Percentiles rank a stretch among this genome's conserved stretches.
phyloP scores from a whole-genome alignment of 2,113 vertebrate species.

The Sinosuthora webbiana region DNA sequence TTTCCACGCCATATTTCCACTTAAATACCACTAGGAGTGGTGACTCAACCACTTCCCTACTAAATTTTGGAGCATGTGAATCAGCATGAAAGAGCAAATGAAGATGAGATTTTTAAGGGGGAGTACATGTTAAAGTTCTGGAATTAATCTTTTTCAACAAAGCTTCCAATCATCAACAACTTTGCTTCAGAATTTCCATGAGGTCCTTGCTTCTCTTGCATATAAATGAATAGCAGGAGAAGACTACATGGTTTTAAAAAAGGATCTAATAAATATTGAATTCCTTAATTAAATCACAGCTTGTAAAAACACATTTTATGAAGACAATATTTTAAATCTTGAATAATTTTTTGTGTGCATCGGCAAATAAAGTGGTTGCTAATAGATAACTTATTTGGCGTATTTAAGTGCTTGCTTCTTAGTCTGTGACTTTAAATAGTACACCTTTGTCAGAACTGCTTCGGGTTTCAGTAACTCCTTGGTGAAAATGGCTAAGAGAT shows the following conservation, averaged over 20 bases:
- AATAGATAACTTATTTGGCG: neutral
- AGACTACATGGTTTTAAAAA: neutral
- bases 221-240: neutral
- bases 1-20: neutral
- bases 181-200: neutral
- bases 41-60: neutral
- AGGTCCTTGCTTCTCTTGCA: neutral
- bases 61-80: neutral
- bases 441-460: neutral
- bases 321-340: neutral
- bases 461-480: neutral
- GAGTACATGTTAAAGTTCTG: neutral
- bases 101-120: neutral
- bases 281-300: neutral
- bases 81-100: neutral
- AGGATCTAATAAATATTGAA: neutral
- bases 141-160: neutral
- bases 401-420: neutral
- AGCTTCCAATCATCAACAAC: neutral
- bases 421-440: neutral
- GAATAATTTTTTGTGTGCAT: neutral
- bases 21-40: neutral
- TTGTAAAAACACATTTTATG: neutral
- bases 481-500: neutral
- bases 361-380: neutral